Evolutionary conservation across 2,113 vertebrate species (phyloP), one percentile per base, ranked within the genome.

Genomic region (Macrotis lagotis): DNA sequence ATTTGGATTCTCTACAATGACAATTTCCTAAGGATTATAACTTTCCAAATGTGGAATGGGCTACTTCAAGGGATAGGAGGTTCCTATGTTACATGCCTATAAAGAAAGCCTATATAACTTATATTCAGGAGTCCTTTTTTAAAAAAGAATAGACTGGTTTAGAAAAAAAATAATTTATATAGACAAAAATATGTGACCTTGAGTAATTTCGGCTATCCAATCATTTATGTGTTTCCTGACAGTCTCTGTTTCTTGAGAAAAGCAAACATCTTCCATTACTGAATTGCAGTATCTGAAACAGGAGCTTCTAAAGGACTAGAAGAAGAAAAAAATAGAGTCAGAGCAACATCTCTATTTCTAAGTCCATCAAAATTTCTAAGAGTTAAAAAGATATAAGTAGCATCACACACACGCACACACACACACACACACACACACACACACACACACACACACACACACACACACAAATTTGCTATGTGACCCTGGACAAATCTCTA

Each of bases 171-270:
- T 83, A 2, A 83, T n/a, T 24, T 16, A 44, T 24, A 24, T 24
- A 24, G 37, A 2, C 19, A 44, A 83, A n/a, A 83, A 83, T 83
- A 91, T 91, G 47, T 94, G 2, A 94, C 50, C 59, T 95, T 99
- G 98, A 0, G 99, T 99, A 97, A 98, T 99, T 89, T 99, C 94
- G 96, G 99, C 98, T 14, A 99, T 99, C 99, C 99, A 99, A 94
- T 22, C 59, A 97, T 99, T 99, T 96, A 99, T 99, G 92, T 99
- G 97, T 10, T 89, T 97, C 94, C 99, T 98, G 95, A 98, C 98
- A 7, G 97, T 97, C n/a, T 99, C 99, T 83, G 98, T 26, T 44
- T 98, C 98, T 47, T 98, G 83, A 0, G 96, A 28, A 50, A 99
- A 99, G 96, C 99, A 98, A 3, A 98, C 97, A 37, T 98, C 48